Evolutionary conservation across 2,797 vertebrate species (phyloP).

Genomic region (Xerus rutilus): DNA sequence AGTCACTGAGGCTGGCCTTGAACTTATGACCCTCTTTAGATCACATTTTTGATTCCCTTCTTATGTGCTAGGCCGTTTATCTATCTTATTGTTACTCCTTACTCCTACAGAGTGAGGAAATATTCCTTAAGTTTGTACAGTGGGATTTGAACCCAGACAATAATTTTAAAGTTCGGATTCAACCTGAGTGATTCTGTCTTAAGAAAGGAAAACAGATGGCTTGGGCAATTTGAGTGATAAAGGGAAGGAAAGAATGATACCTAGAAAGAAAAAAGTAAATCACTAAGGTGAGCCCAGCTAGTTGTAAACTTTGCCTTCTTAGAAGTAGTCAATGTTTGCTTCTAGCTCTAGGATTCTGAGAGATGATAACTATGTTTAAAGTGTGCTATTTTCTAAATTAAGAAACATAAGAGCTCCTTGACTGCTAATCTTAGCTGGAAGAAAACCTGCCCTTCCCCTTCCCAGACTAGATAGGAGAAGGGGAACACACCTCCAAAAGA

Average conservation of each 20-base stretch:
- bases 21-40: not conserved
- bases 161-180: not conserved
- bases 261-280: slow-evolving; percentile 7
- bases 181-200: not conserved
- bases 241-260: not conserved
- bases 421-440: slow-evolving; percentile 18
- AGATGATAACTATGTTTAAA: slow-evolving; percentile 41
- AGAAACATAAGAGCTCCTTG: slow-evolving; percentile 26
- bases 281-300: not conserved
- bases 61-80: not conserved
- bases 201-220: not conserved
- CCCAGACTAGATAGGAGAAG: not conserved
- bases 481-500: not conserved
- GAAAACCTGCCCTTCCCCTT: not conserved
- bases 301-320: not conserved
- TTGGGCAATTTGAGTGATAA: not conserved
- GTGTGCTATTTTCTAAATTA: slow-evolving; percentile 59
- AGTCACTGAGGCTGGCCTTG: no score
- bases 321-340: not conserved
- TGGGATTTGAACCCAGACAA: not conserved
- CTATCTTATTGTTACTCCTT: not conserved
- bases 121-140: not conserved
- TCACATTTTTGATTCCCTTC: not conserved
- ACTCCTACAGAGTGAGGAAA: not conserved
- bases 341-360: not conserved